Conservation (phyloP, 2,888 invertebrate genomes). For the Pogonocherus hispidulus region DNA sequence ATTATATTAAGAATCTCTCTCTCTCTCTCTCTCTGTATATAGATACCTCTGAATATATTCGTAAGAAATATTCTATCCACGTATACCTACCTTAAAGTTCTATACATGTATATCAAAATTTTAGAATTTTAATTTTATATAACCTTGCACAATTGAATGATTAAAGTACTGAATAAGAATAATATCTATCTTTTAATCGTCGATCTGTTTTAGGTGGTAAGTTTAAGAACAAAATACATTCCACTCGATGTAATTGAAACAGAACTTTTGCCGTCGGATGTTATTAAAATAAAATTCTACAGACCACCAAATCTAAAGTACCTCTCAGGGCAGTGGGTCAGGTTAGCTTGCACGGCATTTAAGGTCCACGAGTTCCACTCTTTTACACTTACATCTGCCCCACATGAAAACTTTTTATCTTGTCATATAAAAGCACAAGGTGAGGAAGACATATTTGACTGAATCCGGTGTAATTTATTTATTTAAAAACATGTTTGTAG, state of each 20-base stretch:
- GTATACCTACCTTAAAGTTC: too few species aligned
- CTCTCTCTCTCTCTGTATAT: too few species aligned
- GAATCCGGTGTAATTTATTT: too few species aligned
- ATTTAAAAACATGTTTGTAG: too few species aligned
- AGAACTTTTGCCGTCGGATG: constrained; percentile 93
- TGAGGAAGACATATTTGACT: constrained; percentile 37
- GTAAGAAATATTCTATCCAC: too few species aligned
- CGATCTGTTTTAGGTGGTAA: constrained; percentile 77
- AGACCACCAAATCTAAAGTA: constrained; percentile 96
- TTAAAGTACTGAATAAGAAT: too few species aligned
- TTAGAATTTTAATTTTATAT: too few species aligned
- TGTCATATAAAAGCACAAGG: constrained; percentile 93
- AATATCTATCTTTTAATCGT: constrained; percentile 1
- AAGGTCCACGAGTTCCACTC: constrained; percentile 93
- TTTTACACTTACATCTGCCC: constrained; percentile 95
- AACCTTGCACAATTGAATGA: too few species aligned
- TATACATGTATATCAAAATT: too few species aligned
- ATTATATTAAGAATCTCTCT: too few species aligned
- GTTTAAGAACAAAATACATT: constrained; percentile 90
- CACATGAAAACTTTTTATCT: constrained; percentile 94
- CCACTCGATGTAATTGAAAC: constrained; percentile 94
- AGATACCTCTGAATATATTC: too few species aligned
- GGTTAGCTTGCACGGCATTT: constrained; percentile 92
- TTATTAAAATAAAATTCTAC: constrained; percentile 94
- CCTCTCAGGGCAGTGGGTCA: constrained; percentile 94